Conservation (phyloP, 2,113 vertebrate genomes). For the Sclerurus mexicanus region DNA sequence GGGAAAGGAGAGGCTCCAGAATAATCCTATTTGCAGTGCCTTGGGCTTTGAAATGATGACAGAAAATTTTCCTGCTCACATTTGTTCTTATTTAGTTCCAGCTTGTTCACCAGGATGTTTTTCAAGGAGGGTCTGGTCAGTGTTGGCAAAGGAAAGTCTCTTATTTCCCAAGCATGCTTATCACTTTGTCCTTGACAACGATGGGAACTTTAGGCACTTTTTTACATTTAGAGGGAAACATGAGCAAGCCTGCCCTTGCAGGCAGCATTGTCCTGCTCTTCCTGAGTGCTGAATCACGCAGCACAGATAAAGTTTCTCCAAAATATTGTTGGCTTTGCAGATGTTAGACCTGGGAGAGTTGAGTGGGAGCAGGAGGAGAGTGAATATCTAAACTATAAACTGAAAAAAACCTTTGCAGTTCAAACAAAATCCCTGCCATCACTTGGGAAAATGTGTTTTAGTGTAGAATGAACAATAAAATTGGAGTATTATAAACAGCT, state of each 20-base stretch:
- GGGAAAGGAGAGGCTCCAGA: neutral
- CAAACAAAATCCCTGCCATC: neutral
- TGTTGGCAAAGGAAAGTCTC: constrained; percentile 53
- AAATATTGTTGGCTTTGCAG: neutral
- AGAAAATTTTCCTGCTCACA: constrained; percentile 6
- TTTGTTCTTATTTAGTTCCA: constrained; percentile 41
- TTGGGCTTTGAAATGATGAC: constrained; percentile 20
- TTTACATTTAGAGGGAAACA: neutral
- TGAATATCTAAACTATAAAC: neutral
- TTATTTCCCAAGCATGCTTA: constrained; percentile 61
- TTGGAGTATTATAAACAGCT: neutral
- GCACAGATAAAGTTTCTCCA: constrained; percentile 32
- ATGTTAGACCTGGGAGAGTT: constrained; percentile 11
- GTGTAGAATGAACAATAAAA: neutral
- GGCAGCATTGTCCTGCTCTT: constrained; percentile 30
- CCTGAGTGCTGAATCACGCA: neutral
- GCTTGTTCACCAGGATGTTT: constrained; percentile 57
- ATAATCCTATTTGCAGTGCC: neutral
- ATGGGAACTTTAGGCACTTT: constrained; percentile 44
- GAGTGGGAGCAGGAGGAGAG: neutral
- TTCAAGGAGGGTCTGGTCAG: constrained; percentile 55
- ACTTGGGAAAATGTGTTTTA: neutral
- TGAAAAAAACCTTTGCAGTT: neutral
- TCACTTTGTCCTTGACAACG: constrained; percentile 50
- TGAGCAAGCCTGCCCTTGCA: constrained; percentile 3